Percentiles rank a stretch among this genome's conserved stretches.
Evolutionary conservation across 2,113 vertebrate species (phyloP).

Genomic region (Haemorhous mexicanus): DNA sequence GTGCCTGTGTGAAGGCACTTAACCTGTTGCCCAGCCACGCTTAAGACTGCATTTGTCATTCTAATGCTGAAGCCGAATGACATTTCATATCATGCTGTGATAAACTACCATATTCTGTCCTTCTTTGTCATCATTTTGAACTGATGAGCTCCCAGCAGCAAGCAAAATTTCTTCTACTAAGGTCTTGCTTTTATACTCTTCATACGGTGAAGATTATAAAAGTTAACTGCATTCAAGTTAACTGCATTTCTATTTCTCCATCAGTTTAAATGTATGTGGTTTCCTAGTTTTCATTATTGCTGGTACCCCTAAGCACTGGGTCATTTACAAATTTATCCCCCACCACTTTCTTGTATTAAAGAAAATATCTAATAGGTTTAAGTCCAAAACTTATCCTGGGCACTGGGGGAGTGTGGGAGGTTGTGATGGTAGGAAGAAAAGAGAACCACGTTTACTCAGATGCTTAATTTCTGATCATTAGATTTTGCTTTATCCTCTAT

Average conservation of each 20-base stretch:
- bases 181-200: background rate
- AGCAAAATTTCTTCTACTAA: background rate
- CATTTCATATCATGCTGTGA: background rate
- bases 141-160: background rate
- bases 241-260: background rate
- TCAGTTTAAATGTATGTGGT: background rate
- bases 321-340: background rate
- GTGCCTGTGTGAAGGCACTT: background rate
- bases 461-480: background rate
- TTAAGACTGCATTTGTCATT: conserved; percentile 5
- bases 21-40: conserved; percentile 3
- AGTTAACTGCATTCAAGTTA: background rate
- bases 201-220: no score
- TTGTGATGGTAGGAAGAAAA: background rate
- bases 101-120: background rate
- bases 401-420: fast-evolving
- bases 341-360: background rate
- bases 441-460: background rate
- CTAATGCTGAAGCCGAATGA: background rate
- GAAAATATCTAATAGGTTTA: background rate
- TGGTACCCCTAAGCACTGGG: background rate
- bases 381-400: background rate
- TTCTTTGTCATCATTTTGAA: background rate
- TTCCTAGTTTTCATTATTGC: background rate
- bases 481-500: background rate